Evolutionary conservation across 2,113 vertebrate genomes (phyloP).

Genomic region (Apaloderma vittatum): DNA sequence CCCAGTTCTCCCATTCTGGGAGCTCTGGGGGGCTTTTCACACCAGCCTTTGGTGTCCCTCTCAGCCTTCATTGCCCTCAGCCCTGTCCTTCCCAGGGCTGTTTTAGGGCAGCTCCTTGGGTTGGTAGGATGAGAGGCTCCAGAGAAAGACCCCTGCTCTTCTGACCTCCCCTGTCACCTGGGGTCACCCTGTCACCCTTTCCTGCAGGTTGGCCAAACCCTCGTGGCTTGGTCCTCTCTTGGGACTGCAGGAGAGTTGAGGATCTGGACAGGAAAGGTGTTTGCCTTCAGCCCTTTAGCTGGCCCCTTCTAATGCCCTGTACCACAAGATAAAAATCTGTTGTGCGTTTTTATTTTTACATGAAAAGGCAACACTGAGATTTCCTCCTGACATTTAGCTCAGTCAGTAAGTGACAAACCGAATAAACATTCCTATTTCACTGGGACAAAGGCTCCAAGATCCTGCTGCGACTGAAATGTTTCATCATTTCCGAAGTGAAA

Average conservation of each 20-base stretch:
- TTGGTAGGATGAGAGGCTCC: background rate
- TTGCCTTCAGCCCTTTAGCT: background rate
- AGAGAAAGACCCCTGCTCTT: background rate
- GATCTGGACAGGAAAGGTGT: background rate
- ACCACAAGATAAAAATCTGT: background rate
- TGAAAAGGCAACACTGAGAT: background rate
- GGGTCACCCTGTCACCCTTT: background rate
- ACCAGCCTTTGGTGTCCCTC: background rate
- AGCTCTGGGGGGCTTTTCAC: background rate
- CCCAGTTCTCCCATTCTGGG: background rate
- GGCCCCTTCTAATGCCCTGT: background rate
- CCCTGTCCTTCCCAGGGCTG: background rate
- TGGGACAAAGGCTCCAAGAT: slow-evolving; percentile 49
- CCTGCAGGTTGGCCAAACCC: background rate
- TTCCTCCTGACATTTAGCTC: slow-evolving; percentile 67
- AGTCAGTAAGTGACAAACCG: background rate
- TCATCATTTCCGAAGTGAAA: slow-evolving; percentile 52
- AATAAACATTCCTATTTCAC: slow-evolving; percentile 19
- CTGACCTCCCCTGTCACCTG: background rate
- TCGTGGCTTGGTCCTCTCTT: accelerated
- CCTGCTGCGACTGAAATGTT: slow-evolving; percentile 46
- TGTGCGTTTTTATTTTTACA: background rate
- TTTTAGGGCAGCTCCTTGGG: background rate
- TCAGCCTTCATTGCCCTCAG: background rate
- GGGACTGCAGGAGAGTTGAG: background rate